phyloP scores from a whole-genome alignment of 2,888 invertebrate genomes.

The Leptopilina syphax region DNA sequence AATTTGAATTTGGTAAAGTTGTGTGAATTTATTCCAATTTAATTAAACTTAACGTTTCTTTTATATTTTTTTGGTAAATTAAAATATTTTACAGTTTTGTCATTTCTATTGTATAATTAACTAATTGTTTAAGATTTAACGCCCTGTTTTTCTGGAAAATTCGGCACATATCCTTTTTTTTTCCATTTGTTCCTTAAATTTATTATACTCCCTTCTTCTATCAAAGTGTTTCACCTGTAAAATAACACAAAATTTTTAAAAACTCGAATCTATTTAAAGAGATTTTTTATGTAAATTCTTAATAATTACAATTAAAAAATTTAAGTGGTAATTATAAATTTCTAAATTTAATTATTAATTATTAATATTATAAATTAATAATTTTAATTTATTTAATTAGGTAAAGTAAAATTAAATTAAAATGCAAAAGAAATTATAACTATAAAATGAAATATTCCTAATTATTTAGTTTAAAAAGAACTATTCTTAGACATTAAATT shows the following conservation, averaged over 20 bases:
- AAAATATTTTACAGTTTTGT: not conserved
- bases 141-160: slow-evolving; percentile 76
- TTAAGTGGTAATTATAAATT: no score
- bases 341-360: no score
- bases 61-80: slow-evolving; percentile 31
- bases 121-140: slow-evolving; percentile 55
- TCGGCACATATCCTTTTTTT: slow-evolving; percentile 90
- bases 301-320: no score
- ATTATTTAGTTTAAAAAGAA: not conserved
- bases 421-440: no score
- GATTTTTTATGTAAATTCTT: no score
- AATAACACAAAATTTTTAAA: slow-evolving; percentile 49
- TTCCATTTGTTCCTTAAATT: slow-evolving; percentile 92
- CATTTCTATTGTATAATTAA: not conserved
- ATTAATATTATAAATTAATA: no score
- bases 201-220: slow-evolving; percentile 90
- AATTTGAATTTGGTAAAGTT: not conserved
- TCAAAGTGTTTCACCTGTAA: slow-evolving; percentile 92
- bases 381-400: no score
- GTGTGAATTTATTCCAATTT: slow-evolving; percentile 8
- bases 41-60: slow-evolving; percentile 11
- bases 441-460: no score
- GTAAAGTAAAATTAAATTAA: no score
- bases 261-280: slow-evolving; percentile 41
- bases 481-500: not conserved